Base-by-base conservation (phyloP, 2,113 vertebrate genomes). In the Marmota monax region DNA sequence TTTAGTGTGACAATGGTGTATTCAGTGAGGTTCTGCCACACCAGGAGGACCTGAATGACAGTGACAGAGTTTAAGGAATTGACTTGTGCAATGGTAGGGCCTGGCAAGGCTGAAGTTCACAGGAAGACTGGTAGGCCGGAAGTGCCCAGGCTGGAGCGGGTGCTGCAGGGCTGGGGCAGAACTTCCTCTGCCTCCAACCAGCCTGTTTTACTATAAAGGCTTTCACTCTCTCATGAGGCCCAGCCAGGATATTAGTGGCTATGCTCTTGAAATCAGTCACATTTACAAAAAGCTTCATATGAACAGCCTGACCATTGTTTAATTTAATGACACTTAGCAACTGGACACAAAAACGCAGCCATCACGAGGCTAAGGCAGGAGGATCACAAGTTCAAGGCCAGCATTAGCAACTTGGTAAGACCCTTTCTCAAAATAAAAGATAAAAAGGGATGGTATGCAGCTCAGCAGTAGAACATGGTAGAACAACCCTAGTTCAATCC, bases 71-170 rank as follows among this genome's bases (percentile, higher is more conserved):
- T 56, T 18, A 76, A 74, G 32, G 37, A 69, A 10, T 0, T 17
- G 34, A n/a, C 34, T 22, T 63, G n/a, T 4, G 5, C 16, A 51
- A 5, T 1, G 27, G 14, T 25, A 29, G 16, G 8, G 0, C 9
- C 61, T 63, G 39, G 7, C 32, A 72, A 58, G 34, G 12, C 53
- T 53, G 27, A 63, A 39, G 45, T 51, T 34, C 29, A 34, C 0
- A 23, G 9, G 13, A 48, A 53, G 39, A 29, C 12, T 51, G 23
- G 79, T n/a, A 42, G 8, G 27, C 37, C 3, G 13, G 34, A n/a
- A 42, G 23, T 39, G 23, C 23, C 17, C 16, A 42, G 22, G 29
- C 29, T 5, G n/a, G 20, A n/a, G 58, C 7, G 18, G 20, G 45
- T 23, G 65, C 29, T 70, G 17, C 9, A 58, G 72, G 45, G 29